phyloP scores from a whole-genome alignment of 2,113 vertebrate genomes.

The Otolemur garnettii region DNA sequence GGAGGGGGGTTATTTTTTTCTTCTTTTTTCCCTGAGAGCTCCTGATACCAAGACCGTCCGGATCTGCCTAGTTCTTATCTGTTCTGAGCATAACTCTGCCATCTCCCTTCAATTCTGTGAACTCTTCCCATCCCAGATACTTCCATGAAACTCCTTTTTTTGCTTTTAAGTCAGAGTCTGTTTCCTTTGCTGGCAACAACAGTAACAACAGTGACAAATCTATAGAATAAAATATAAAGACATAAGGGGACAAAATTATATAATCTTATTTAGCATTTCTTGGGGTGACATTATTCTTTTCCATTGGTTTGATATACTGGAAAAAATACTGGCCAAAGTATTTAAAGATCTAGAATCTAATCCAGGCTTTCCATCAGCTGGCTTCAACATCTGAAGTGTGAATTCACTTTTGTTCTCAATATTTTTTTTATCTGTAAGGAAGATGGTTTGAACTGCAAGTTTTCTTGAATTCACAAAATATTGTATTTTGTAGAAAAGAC shows the following conservation, averaged over 20 bases:
- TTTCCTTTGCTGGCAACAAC: neutral
- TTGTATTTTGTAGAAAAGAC: neutral
- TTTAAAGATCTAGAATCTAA: neutral
- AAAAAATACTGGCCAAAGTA: neutral
- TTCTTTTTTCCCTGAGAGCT: neutral
- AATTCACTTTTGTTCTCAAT: neutral
- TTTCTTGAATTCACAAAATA: neutral
- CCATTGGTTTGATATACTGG: neutral
- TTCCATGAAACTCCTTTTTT: neutral
- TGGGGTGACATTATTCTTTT: neutral
- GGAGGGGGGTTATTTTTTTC: neutral
- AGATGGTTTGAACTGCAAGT: neutral
- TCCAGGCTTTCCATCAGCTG: neutral
- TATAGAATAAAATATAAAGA: neutral
- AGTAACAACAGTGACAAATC: neutral
- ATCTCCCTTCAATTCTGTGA: neutral
- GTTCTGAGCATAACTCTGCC: neutral
- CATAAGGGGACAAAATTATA: neutral
- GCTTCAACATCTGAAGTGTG: neutral
- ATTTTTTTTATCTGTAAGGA: neutral
- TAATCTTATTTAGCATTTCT: neutral
- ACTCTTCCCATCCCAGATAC: neutral
- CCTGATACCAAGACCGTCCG: neutral
- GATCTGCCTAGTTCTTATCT: neutral
- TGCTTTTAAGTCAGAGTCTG: neutral